Percentiles rank a stretch among this genome's conserved stretches.
These are phyloP conservation scores for Macroramphosus scolopax DNA, from an alignment of 2,797 vertebrate species.

Conservation along the genomic window DNA sequence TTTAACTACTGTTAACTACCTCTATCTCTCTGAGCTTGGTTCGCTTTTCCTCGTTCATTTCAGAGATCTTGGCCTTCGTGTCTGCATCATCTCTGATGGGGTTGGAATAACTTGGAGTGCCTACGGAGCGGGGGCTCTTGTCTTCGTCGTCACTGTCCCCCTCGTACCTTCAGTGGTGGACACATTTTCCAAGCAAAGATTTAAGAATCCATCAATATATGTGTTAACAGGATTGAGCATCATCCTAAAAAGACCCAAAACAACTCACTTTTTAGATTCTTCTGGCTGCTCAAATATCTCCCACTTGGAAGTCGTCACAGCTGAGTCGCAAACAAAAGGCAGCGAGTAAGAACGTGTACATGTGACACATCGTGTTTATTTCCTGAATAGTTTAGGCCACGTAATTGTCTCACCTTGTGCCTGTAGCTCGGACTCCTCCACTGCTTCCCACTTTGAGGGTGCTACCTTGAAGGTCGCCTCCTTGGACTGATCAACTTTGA, in stretches of 20 bases:
- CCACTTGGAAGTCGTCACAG: constrained; percentile 98
- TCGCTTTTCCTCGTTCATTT: constrained; percentile 97
- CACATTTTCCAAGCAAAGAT: no score
- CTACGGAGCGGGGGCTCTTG: constrained; percentile 86
- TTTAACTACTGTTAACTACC: constrained; percentile 65
- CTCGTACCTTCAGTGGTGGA: constrained; percentile 74
- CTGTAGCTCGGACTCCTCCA: constrained; percentile 90
- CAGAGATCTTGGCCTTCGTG: constrained; percentile 86
- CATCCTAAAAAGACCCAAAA: background rate
- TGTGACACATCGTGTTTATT: no score
- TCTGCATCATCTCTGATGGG: constrained; percentile 88
- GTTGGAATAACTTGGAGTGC: constrained; percentile 87
- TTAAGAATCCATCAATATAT: background rate
- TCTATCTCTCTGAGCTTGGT: constrained; percentile 97
- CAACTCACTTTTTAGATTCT: constrained; percentile 85
- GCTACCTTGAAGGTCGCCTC: constrained; percentile 95
- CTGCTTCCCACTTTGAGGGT: constrained; percentile 97
- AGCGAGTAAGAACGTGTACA: background rate
- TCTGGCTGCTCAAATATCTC: constrained; percentile 93
- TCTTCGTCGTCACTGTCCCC: constrained; percentile 89
- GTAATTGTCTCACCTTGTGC: constrained; percentile 85
- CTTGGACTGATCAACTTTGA: constrained; percentile 86
- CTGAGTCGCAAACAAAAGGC: constrained; percentile 64
- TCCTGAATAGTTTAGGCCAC: background rate
- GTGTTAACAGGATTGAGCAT: background rate